phyloP scores from a whole-genome alignment of 2,797 vertebrate genomes.

The Sandelia bainsii region DNA sequence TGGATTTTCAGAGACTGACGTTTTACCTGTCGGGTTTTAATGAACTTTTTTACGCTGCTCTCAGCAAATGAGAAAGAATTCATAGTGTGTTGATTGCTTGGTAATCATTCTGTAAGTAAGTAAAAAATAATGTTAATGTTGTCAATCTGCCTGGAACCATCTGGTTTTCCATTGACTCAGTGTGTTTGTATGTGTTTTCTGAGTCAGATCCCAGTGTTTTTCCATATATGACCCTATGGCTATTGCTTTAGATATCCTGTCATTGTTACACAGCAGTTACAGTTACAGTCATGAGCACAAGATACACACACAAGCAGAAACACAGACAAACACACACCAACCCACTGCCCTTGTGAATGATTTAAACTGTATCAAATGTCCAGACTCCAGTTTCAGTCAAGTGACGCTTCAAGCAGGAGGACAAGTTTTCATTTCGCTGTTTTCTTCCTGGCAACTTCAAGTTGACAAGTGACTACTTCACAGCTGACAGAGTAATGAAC shows the following conservation, averaged over 20 bases:
- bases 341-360: constrained; percentile 70
- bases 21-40: background rate
- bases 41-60: constrained; percentile 6
- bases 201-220: constrained; percentile 62
- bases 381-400: constrained; percentile 73
- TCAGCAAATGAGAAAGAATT: background rate
- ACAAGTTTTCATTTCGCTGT: constrained; percentile 70
- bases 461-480: constrained; percentile 53
- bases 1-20: background rate
- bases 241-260: constrained; percentile 75
- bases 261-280: constrained; percentile 70
- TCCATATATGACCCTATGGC: constrained; percentile 62
- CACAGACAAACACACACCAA: constrained; percentile 20
- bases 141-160: constrained; percentile 36
- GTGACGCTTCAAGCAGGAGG: constrained; percentile 48
- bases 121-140: constrained; percentile 18
- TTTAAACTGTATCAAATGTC: constrained; percentile 77
- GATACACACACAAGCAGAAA: constrained; percentile 3
- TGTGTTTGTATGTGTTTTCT: constrained; percentile 31
- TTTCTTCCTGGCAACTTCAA: constrained; percentile 59
- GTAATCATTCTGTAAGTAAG: background rate
- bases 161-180: constrained; percentile 60
- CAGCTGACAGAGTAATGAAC: constrained; percentile 38
- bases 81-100: background rate
- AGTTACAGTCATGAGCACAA: constrained; percentile 29